Evolutionary conservation across 1,140 invertebrate genomes (phyloP), one percentile per base, ranked within the genome.

Genomic region (Drosophila repletoides): DNA sequence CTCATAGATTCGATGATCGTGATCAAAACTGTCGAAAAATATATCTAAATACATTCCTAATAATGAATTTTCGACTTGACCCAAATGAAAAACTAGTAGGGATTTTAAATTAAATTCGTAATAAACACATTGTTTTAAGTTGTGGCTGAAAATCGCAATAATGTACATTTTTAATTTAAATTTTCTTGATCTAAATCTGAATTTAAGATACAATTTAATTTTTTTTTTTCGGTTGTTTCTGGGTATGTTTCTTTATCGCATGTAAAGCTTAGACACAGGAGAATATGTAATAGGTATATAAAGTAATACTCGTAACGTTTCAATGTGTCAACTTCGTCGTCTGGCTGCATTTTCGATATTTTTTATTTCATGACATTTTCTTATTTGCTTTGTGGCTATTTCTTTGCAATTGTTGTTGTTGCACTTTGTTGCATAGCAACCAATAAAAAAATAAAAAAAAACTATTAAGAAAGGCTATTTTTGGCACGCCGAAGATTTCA

Each of bases 301-400:
- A 28, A 48, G 29, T 48, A 31, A 28, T 21, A 31, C 15, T 5
- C 15, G 10, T 2, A 36, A 36, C 48, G 19, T n/a, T 36, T 51
- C 10, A 22, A 22, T 34, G 29, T 36, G 28, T 46, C 9, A 29
- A 46, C 45, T 19, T 36, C 22, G 28, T 53, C 19, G 31, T 34
- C 45, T 58, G 15, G 28, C 28, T 24, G 21, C 15, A 9, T 29
- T 17, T 38, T 36, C n/a, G n/a, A 52, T 21, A 24, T 58, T 14
- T 28, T 43, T 29, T 0, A 4, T 7, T 15, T 43, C 7, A 21
- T 34, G 15, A 9, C n/a, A 33, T 33, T 31, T 33, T 48, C 28
- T 33, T 49, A 24, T 43, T 43, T 43, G 21, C 40, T 12, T 22
- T 43, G 21, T 19, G 17, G 17, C 36, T 3, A 0, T 24, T 43